phyloP scores from a whole-genome alignment of 2,113 vertebrate genomes.

The Syrrhaptes paradoxus region DNA sequence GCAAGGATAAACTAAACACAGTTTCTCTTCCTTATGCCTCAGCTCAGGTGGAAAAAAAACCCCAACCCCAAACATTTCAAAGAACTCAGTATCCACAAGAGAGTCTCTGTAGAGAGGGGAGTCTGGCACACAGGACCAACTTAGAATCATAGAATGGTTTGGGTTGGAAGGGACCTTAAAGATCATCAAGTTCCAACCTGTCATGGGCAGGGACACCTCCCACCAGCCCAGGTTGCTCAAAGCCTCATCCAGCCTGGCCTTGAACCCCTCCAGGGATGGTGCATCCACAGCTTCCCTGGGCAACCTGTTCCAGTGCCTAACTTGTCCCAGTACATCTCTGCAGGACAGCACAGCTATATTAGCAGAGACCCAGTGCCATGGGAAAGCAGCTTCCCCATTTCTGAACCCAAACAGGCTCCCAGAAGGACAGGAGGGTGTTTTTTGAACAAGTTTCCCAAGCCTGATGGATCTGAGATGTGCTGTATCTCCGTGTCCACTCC shows the following conservation, averaged over 20 bases:
- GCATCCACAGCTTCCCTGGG: no score
- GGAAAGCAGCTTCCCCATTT: not conserved
- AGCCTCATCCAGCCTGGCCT: no score
- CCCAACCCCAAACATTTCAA: not conserved
- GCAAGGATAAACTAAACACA: not conserved
- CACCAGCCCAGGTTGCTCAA: no score
- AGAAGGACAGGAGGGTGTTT: not conserved
- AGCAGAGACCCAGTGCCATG: not conserved
- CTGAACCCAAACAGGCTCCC: not conserved
- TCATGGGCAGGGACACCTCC: no score
- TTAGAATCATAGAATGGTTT: no score
- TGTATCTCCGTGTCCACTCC: accelerated
- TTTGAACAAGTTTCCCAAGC: not conserved
- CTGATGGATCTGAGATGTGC: not conserved
- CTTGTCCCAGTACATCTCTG: not conserved
- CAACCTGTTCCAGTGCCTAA: no score
- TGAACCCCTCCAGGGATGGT: no score
- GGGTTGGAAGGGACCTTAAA: no score
- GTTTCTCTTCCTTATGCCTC: not conserved
- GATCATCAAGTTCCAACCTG: no score
- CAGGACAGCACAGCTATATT: accelerated
- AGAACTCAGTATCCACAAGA: not conserved
- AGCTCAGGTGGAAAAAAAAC: not conserved
- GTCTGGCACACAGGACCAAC: not conserved
- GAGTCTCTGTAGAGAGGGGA: not conserved